Conservation (phyloP, 1,140 invertebrate species). For the Drosophila sturtevanti region DNA sequence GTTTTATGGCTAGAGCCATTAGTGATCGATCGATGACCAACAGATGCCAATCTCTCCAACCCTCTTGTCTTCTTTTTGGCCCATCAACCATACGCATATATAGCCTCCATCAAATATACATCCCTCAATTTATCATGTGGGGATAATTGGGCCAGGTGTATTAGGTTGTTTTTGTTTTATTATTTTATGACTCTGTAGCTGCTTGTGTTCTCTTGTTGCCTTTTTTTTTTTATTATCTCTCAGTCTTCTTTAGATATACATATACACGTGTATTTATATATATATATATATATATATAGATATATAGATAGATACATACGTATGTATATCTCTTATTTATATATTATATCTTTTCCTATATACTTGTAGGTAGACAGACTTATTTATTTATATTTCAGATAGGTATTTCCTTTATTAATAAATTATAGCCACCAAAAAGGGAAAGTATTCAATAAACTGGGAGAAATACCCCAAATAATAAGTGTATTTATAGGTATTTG, state of each 20-base stretch:
- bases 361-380: neutral
- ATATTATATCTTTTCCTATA: neutral
- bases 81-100: too few species aligned
- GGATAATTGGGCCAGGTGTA: conserved; percentile 52
- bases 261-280: neutral
- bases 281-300: neutral
- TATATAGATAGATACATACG: neutral
- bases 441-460: conserved; percentile 77
- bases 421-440: conserved; percentile 60
- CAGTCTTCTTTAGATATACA: neutral
- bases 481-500: conserved; percentile 80
- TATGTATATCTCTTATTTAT: conserved; percentile 9
- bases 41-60: conserved; percentile 6
- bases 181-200: conserved; percentile 17
- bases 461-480: conserved; percentile 74
- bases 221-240: conserved; percentile 37
- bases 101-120: neutral
- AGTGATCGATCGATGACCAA: conserved; percentile 40
- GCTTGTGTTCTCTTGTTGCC: conserved; percentile 22
- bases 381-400: neutral
- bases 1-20: conserved; percentile 67
- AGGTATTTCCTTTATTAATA: conserved; percentile 22
- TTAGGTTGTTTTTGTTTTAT: conserved; percentile 26
- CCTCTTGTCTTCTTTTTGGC: neutral
- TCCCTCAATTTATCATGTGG: conserved; percentile 2